These are phyloP conservation scores for Rana temporaria DNA, from an alignment of 2,113 vertebrate genomes.

Conservation along the genomic window DNA sequence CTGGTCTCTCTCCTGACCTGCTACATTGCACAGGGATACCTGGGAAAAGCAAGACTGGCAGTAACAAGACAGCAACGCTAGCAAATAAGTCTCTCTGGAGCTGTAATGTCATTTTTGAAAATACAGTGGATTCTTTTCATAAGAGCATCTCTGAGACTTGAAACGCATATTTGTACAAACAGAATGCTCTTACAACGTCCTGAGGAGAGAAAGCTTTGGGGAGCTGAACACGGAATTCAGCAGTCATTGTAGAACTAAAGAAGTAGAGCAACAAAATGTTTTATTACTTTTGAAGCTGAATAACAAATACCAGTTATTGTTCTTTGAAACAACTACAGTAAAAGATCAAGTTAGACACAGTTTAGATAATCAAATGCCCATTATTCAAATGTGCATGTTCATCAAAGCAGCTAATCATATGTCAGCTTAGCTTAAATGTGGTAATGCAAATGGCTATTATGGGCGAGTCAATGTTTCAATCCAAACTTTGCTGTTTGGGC, in stretches of 20 bases:
- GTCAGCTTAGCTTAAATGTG: no score
- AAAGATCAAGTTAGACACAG: no score
- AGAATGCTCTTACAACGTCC: constrained; percentile 34
- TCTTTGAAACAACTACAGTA: no score
- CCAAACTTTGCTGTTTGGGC: no score
- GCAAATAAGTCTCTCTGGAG: constrained; percentile 34
- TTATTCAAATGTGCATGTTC: no score
- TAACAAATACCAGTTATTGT: no score
- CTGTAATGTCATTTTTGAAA: constrained; percentile 46
- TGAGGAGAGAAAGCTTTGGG: constrained; percentile 34
- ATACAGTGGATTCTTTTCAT: constrained; percentile 46
- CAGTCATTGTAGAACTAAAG: background rate
- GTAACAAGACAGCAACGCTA: constrained; percentile 37
- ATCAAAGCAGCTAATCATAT: no score
- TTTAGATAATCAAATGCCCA: no score
- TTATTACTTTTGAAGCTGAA: background rate
- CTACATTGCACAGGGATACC: constrained; percentile 30
- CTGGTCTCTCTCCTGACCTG: constrained; percentile 31
- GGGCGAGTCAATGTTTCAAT: no score
- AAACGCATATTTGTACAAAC: constrained; percentile 54
- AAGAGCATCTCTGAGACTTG: constrained; percentile 52
- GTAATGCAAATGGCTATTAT: no score
- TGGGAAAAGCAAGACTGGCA: constrained; percentile 24
- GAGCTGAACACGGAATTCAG: constrained; percentile 14
- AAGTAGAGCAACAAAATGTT: background rate